Base-by-base conservation (phyloP, 2,113 vertebrate genomes). In the Salvelinus sp. region DNA sequence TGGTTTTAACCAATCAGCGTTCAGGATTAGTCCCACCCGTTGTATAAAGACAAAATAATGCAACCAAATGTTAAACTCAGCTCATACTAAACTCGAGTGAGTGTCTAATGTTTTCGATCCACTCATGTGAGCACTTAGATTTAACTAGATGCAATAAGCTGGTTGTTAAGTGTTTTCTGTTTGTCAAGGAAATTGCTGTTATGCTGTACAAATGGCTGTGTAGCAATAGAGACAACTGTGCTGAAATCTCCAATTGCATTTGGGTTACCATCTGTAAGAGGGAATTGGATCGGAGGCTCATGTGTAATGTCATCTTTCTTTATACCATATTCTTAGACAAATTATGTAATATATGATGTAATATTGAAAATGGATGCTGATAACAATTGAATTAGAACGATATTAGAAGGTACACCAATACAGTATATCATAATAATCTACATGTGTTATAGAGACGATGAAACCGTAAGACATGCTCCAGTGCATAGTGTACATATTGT, bases 41-140 rank as follows among this genome's bases (percentile, higher is more conserved):
- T 44, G 9, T 10, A 44, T 44, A 44, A 44, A 44, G 9, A 63
- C 6, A 22, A 63, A 63, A 63, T 18, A 54, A 18, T 54, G 3
- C 1, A 69, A 20, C 33, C 18, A 69, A 69, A 44, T 18, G 16
- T 13, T 16, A 33, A n/a, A 69, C 13, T 68, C 28, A 44, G 66
- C 18, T 33, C 28, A 18, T n/a, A n/a, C 67, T 38, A 5, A 9
- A 38, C 27, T 3, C 3, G 2, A n/a, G 67, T 44, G 20, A 69
- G 60, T 22, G 10, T n/a, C 60, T n/a, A 63, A 69, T 38, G 20
- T 18, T 67, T 67, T 28, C 16, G 16, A 2, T 69, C 66, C 30
- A 69, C 66, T 69, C 30, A 9, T 69, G 66, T 30, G 4, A 44
- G 66, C 30, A 69, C 66, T 68, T 68, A 33, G 66, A 30, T 68